Evolutionary conservation across 1,140 invertebrate species (phyloP), one percentile per base, ranked within the genome.

Genomic region (Telenomus remus): DNA sequence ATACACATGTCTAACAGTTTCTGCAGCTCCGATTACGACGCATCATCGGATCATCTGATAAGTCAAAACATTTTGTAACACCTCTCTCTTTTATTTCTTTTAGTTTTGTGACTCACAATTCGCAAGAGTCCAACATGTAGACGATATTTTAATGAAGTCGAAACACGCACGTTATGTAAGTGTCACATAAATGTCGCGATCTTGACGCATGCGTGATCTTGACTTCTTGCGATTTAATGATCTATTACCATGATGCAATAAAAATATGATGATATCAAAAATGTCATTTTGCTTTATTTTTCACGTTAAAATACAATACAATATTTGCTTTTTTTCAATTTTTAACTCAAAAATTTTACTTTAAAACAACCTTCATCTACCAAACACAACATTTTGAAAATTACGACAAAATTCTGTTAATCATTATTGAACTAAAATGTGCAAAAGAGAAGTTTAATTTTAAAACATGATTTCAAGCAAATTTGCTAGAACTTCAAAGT

Each of bases 1-100:
- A 65, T 71, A 72, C 63, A 64, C 69, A 66, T 76, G 74, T 76
- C 51, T 34, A 65, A 69, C 47, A 57, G 50, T 63, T 74, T 57
- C 64, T 74, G 19, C 63, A 63, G 46, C 34, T 46, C 51, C 47
- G 43, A 74, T 74, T 66, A 68, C 34, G 43, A 63, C 46, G 19
- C 6, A 27, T 59, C 49, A 43, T 46, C 43, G 48, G 42, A 1
- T n/a, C 9, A 39, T 9, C 5, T 9, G 37, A 9, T 39, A 11
- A 39, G 9, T 39, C 37, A 11, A 39, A 39, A 39, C n/a, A 11
- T 39, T 39, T 11, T n/a, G 37, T n/a, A n/a, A 11, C n/a, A 3
- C 37, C 37, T 39, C 9, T 39, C 9, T 4, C 37, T 39, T 27
- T 27, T 3, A 3, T 27, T 27, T 27, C 2, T 27, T 27, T 27